A percentile compares a stretch with the other conserved stretches of the same genome.
These are phyloP conservation scores for Pseudochirops corinnae DNA, from an alignment of 2,797 vertebrate genomes.

Conservation along the genomic window DNA sequence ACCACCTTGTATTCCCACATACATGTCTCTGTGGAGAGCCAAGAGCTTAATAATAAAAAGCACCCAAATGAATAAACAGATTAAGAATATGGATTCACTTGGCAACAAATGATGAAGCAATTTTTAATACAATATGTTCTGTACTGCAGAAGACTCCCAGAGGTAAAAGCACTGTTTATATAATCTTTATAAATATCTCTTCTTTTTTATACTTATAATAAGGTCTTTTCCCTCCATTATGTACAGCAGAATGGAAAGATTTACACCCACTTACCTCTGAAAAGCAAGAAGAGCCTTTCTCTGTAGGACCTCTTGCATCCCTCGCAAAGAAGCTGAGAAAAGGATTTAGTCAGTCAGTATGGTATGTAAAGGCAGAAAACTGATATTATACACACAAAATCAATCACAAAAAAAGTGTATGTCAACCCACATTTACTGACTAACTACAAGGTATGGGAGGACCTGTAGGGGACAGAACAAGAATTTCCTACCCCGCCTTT, in stretches of 20 bases:
- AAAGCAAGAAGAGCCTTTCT: slow-evolving; percentile 97
- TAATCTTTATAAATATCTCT: slow-evolving; percentile 77
- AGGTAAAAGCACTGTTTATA: slow-evolving; percentile 77
- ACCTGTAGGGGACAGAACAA: neutral
- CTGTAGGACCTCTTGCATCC: slow-evolving; percentile 97
- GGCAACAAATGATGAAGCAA: slow-evolving; percentile 64
- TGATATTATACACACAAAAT: slow-evolving; percentile 29
- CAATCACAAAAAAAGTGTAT: neutral
- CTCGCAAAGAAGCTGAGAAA: slow-evolving; percentile 93
- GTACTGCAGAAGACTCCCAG: slow-evolving; percentile 55
- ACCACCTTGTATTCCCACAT: slow-evolving; percentile 38
- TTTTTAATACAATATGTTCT: slow-evolving; percentile 60
- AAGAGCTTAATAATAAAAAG: slow-evolving; percentile 34
- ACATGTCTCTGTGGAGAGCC: slow-evolving; percentile 19
- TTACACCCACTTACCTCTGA: slow-evolving; percentile 92
- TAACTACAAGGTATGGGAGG: neutral
- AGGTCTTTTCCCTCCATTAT: slow-evolving; percentile 75
- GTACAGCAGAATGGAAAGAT: slow-evolving; percentile 77
- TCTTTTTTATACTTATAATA: slow-evolving; percentile 71
- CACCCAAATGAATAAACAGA: slow-evolving; percentile 32
- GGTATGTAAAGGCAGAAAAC: slow-evolving; percentile 15
- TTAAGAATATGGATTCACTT: slow-evolving; percentile 34
- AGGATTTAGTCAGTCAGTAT: slow-evolving; percentile 78
- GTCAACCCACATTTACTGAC: neutral
- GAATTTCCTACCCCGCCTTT: neutral